These are phyloP conservation scores for Allobates femoralis DNA, from an alignment of 2,797 vertebrate species.

Conservation along the genomic window DNA sequence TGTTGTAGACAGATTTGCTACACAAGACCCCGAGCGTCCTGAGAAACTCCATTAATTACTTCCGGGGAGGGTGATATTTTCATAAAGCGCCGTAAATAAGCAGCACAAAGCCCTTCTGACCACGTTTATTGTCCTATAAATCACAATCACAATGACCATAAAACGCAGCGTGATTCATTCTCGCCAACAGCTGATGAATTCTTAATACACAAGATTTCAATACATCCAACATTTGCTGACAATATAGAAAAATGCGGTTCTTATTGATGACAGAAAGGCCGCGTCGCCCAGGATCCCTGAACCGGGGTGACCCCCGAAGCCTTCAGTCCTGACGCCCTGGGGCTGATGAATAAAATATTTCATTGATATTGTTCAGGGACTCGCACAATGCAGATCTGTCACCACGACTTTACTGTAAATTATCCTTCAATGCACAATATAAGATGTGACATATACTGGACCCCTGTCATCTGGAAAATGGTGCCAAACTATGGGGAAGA, in stretches of 20 bases:
- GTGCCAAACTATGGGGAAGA: not conserved
- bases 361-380: constrained; percentile 15
- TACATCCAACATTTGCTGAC: constrained; percentile 16
- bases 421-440: not conserved
- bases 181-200: constrained; percentile 14
- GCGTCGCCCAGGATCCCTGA: constrained; percentile 5
- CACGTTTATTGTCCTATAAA: constrained; percentile 11
- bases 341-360: constrained; percentile 17
- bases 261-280: constrained; percentile 28
- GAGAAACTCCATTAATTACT: not conserved
- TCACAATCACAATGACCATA: constrained; percentile 14
- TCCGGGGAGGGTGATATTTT: not conserved
- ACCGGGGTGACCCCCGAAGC: not conserved
- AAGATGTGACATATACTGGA: not conserved
- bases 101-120: not conserved
- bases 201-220: constrained; percentile 21
- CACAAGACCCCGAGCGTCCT: not conserved
- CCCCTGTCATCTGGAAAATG: not conserved
- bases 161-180: not conserved
- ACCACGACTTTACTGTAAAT: not conserved
- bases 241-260: constrained; percentile 5
- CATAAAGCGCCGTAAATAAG: constrained; percentile 1
- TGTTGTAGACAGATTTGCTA: not conserved
- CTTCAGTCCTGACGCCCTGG: not conserved
- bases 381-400: not conserved